These are phyloP conservation scores for Echinarachnius parma DNA, from an alignment of 53 echinoderm and acorn worm species.

Conservation along the genomic window DNA sequence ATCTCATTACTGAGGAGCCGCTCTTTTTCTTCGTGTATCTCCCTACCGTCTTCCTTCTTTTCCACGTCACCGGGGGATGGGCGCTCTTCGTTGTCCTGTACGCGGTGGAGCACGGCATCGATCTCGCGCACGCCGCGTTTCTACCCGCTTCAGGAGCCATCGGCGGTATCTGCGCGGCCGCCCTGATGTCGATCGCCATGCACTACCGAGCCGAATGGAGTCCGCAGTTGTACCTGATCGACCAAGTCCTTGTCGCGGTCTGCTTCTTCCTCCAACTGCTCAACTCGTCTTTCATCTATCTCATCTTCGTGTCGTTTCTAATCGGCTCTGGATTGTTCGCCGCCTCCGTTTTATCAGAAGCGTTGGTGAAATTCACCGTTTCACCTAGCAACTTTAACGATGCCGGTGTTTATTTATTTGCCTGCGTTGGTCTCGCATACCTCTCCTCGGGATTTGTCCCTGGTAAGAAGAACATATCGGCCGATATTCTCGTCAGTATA, in stretches of 20 bases:
- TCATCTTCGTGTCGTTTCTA: conserved; percentile 11
- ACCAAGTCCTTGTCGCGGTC: background rate
- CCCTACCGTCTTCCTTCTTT: conserved; percentile 3
- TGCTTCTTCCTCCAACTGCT: conserved; percentile 9
- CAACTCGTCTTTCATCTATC: background rate
- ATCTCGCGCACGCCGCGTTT: conserved; percentile 2
- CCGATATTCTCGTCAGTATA: too few species aligned
- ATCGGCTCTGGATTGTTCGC: conserved; percentile 32
- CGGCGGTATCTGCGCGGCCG: conserved; percentile 6
- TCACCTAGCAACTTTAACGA: conserved; percentile 15
- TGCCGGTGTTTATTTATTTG: conserved; percentile 7
- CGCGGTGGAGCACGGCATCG: conserved; percentile 15
- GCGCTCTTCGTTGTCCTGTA: conserved; percentile 31
- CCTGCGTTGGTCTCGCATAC: conserved; percentile 15
- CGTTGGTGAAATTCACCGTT: background rate
- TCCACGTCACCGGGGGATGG: conserved; percentile 28
- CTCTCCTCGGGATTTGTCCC: conserved; percentile 11
- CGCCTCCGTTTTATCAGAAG: background rate
- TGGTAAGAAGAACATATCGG: too few species aligned
- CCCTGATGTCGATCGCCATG: conserved; percentile 13
- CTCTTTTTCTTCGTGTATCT: conserved; percentile 6
- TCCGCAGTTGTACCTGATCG: background rate
- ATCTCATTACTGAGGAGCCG: conserved; percentile 27
- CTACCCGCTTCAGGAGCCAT: conserved; percentile 21
- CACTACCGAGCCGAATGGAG: conserved; percentile 18